These are phyloP conservation scores for Spinus pinus DNA, from an alignment of 2,797 vertebrate species.

Conservation along the genomic window DNA sequence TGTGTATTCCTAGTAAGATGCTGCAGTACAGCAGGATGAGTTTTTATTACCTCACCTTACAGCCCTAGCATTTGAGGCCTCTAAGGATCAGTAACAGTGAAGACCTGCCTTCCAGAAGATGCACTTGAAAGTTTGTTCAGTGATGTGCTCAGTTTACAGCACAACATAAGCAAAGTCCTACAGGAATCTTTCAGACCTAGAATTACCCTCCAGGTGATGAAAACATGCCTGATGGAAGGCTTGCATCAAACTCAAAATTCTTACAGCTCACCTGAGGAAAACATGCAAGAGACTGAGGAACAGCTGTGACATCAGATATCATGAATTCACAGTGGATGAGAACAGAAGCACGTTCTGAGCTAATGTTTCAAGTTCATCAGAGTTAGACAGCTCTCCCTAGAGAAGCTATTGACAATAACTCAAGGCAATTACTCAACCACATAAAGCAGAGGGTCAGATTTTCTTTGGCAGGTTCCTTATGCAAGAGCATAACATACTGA, in stretches of 20 bases:
- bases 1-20: slow-evolving; percentile 4
- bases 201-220: neutral
- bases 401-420: neutral
- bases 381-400: neutral
- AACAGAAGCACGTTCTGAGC: neutral
- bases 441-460: neutral
- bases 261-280: neutral
- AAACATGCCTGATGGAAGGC: neutral
- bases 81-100: neutral
- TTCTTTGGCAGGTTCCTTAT: neutral
- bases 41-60: slow-evolving; percentile 23
- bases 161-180: neutral
- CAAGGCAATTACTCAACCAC: neutral
- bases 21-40: neutral
- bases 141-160: neutral
- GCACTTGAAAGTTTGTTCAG: neutral
- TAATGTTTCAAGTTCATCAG: neutral
- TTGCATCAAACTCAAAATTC: neutral
- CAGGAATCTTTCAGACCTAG: neutral
- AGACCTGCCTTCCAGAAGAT: neutral
- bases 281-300: neutral
- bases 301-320: neutral
- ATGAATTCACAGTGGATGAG: neutral
- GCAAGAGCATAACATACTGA: neutral
- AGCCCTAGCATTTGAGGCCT: neutral